Conservation (phyloP, 2,888 invertebrate species). For the Andrena camellia region DNA sequence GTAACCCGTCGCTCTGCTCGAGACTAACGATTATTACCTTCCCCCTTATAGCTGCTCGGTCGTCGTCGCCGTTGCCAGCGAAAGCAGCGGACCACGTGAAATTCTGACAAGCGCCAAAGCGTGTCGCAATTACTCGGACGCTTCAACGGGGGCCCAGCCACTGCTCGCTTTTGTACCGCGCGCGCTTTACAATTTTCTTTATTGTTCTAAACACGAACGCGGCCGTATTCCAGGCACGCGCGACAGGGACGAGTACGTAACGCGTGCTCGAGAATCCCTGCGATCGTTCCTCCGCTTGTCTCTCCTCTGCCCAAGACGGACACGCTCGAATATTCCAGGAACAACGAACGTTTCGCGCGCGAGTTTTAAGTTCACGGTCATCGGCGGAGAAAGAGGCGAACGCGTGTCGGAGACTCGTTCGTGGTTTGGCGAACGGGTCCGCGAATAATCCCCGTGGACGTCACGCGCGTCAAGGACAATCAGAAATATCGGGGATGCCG, state of each 20-base stretch:
- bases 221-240: slow-evolving; percentile 46
- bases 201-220: slow-evolving; percentile 57
- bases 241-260: slow-evolving; percentile 14
- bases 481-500: slow-evolving; percentile 23
- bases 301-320: no score
- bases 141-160: slow-evolving; percentile 33
- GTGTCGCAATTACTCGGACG: slow-evolving; percentile 67
- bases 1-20: slow-evolving; percentile 59
- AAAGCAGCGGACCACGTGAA: slow-evolving; percentile 69
- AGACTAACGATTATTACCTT: slow-evolving; percentile 65
- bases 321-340: no score
- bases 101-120: slow-evolving; percentile 68
- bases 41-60: slow-evolving; percentile 23
- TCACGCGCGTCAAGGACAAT: slow-evolving; percentile 6
- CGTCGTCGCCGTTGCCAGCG: slow-evolving; percentile 47
- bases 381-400: no score
- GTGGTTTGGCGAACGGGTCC: no score
- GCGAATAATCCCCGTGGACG: background rate
- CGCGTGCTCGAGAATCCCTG: background rate
- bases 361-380: no score
- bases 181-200: slow-evolving; percentile 55
- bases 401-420: no score
- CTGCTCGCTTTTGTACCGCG: slow-evolving; percentile 44
- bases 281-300: background rate
- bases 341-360: no score